Percentiles rank a stretch among this genome's conserved stretches.
Conservation (phyloP, 2,113 vertebrate species). For the Rafetus swinhoei region DNA sequence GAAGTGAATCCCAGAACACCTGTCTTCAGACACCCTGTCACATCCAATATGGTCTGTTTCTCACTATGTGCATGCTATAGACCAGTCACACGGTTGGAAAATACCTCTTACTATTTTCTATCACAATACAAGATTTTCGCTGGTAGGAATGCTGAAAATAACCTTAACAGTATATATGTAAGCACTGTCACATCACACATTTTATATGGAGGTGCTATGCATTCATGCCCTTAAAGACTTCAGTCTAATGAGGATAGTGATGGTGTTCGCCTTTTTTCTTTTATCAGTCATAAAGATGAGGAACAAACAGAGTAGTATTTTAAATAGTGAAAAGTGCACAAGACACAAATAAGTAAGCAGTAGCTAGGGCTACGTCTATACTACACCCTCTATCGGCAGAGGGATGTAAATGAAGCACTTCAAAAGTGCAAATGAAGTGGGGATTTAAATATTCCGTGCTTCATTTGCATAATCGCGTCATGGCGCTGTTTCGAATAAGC, state of each 20-base stretch:
- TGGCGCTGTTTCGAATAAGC: too few relatives aligned
- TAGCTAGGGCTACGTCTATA: not conserved
- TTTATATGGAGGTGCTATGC: not conserved
- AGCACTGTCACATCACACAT: not conserved
- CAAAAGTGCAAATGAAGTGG: too few relatives aligned
- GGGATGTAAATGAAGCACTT: too few relatives aligned
- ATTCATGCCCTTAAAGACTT: rapidly evolving
- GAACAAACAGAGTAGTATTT: not conserved
- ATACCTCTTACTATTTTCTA: not conserved
- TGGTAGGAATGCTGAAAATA: not conserved
- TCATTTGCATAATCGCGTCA: too few relatives aligned
- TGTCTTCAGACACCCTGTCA: not conserved
- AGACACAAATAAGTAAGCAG: not conserved
- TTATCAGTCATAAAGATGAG: not conserved
- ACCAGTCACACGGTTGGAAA: not conserved
- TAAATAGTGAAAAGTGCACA: not conserved
- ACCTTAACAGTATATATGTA: not conserved
- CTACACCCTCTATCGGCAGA: too few relatives aligned
- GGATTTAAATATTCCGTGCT: too few relatives aligned
- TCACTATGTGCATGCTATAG: not conserved
- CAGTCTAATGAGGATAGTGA: not conserved
- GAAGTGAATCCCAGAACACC: not conserved
- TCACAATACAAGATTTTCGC: not conserved
- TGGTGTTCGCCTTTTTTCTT: not conserved
- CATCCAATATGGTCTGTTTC: not conserved